phyloP scores from a whole-genome alignment of 1,140 invertebrate genomes.

The Schlechtendalia chinensis region DNA sequence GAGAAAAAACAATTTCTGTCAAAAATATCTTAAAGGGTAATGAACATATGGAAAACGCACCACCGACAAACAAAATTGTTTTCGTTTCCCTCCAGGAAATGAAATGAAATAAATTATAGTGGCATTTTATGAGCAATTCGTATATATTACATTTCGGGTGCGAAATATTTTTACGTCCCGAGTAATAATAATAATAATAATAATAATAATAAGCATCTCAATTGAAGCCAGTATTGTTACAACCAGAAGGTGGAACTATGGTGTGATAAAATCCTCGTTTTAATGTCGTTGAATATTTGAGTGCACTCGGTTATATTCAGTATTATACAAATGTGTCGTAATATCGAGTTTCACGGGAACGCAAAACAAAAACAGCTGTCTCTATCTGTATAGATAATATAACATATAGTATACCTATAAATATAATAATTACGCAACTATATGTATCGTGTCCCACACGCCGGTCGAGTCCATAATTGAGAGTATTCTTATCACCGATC shows the following conservation, averaged over 20 bases:
- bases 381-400: no score
- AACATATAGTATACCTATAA: no score
- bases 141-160: conserved; percentile 38
- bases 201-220: conserved; percentile 25
- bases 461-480: no score
- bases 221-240: conserved; percentile 23
- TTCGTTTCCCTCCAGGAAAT: conserved; percentile 22
- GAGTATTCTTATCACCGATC: no score
- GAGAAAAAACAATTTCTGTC: conserved; percentile 4
- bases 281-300: conserved; percentile 1
- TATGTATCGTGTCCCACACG: no score
- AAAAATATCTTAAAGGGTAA: conserved; percentile 13
- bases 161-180: conserved; percentile 30
- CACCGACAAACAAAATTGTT: neutral
- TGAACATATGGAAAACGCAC: neutral
- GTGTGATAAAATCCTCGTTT: conserved; percentile 17
- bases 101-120: conserved; percentile 30
- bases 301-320: neutral
- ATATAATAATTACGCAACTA: no score
- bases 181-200: conserved; percentile 40
- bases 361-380: neutral
- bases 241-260: neutral
- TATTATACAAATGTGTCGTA: neutral
- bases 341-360: neutral
- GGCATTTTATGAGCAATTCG: conserved; percentile 21